Base-by-base conservation (phyloP, 1,140 invertebrate species). In the Bathynomus jamesi region DNA sequence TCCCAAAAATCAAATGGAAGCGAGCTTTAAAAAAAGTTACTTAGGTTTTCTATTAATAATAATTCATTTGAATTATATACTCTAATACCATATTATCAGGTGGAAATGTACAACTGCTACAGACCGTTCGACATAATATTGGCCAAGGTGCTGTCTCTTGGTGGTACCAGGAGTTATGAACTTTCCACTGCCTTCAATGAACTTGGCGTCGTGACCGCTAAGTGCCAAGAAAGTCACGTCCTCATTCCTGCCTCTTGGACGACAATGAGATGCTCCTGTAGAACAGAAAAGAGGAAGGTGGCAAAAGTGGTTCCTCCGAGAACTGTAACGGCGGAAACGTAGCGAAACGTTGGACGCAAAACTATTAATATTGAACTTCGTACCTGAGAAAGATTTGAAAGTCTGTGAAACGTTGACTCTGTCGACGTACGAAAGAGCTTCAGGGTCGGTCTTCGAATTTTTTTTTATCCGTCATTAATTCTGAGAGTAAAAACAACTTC, bases 61-160 rank as follows among this genome's bases (percentile, higher is more conserved):
- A n/a, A n/a, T n/a, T n/a, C n/a, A n/a, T n/a, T n/a, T n/a, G n/a
- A n/a, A n/a, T n/a, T n/a, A n/a, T n/a, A n/a, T n/a, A n/a, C n/a
- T n/a, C n/a, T n/a, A n/a, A n/a, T n/a, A n/a, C n/a, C n/a, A n/a
- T n/a, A n/a, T 24, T 62, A 61, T 62, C 32, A 76, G 75, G 75
- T 76, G 30, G 75, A 76, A 53, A 76, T 76, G 75, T 76, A 76
- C 61, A 71, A 76, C 61, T 73, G 72, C 46, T 76, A 73, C 61
- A 32, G 75, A 25, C 75, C 75, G 27, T 64, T 73, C 46, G 75
- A 76, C 62, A 76, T 76, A 4, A 71, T 76, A 11, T 27, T 76
- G 67, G 75, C 75, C 66, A 61, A 65, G 13, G 72, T 76, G 4
- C 63, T 76, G 1, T 76, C 75, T 7, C 65, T 76, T 3, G 75